Conservation (phyloP, 2,888 invertebrate genomes). For the Clitarchus hookeri region DNA sequence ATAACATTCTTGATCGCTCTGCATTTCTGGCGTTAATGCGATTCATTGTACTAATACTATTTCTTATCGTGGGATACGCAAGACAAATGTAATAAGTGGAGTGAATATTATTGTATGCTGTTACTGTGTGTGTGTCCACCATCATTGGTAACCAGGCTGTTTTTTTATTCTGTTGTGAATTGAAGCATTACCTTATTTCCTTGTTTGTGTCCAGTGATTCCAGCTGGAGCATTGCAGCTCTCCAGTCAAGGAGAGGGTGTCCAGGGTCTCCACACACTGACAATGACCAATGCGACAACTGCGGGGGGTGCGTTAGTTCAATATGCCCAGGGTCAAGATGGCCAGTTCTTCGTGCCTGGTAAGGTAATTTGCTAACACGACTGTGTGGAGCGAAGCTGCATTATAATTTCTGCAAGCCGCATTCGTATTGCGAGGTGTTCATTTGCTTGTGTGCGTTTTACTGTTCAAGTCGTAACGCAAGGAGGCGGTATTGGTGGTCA, state of each 20-base stretch:
- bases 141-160: too few species aligned
- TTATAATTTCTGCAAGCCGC: neutral
- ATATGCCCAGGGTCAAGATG: conserved; percentile 87
- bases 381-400: neutral
- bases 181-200: too few species aligned
- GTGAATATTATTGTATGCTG: too few species aligned
- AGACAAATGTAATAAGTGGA: too few species aligned
- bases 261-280: conserved; percentile 82
- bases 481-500: conserved; percentile 53
- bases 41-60: too few species aligned
- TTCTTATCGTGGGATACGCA: too few species aligned
- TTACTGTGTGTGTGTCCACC: too few species aligned
- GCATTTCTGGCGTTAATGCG: too few species aligned
- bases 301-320: conserved; percentile 86
- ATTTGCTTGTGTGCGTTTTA: conserved; percentile 30
- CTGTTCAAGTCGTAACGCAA: conserved; percentile 56
- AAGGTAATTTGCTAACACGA: conserved; percentile 22
- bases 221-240: conserved; percentile 75
- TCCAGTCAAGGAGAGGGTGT: conserved; percentile 73
- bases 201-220: conserved; percentile 65
- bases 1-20: too few species aligned
- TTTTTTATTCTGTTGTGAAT: too few species aligned
- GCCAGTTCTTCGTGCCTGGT: conserved; percentile 89
- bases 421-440: neutral
- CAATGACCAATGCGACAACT: conserved; percentile 81